These are phyloP conservation scores for Cettia cetti DNA, from an alignment of 2,113 vertebrate species.

Conservation along the genomic window DNA sequence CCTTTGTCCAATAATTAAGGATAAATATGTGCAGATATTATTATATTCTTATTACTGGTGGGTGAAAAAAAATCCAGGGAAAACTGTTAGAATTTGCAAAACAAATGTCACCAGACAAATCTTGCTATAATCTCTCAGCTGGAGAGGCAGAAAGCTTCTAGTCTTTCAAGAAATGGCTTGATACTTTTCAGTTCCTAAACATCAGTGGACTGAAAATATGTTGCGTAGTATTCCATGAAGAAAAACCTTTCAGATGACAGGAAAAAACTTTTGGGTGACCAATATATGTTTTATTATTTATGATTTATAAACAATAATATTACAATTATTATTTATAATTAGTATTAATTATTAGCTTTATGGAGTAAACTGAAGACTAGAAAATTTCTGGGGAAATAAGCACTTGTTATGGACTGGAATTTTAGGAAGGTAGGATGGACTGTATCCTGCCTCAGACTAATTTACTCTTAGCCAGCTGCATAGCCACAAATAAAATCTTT, in stretches of 20 bases:
- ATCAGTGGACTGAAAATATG: neutral
- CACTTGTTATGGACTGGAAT: neutral
- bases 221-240: neutral
- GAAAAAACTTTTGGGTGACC: neutral
- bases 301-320: too few species aligned
- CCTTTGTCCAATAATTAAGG: neutral
- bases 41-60: neutral
- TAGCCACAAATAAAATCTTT: neutral
- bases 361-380: neutral
- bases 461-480: neutral
- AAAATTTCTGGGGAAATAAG: neutral
- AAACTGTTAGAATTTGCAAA: neutral
- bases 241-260: neutral
- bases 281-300: neutral
- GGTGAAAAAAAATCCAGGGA: neutral
- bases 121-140: neutral
- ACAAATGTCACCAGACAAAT: neutral
- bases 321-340: neutral
- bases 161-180: neutral
- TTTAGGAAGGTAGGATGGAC: neutral
- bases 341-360: neutral
- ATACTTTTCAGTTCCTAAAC: neutral
- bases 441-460: neutral
- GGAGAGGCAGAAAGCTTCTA: neutral
- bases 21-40: neutral